Percentiles rank a stretch among this genome's conserved stretches.
phyloP scores from a whole-genome alignment of 2,888 invertebrate genomes.

The Deilephila porcellus region DNA sequence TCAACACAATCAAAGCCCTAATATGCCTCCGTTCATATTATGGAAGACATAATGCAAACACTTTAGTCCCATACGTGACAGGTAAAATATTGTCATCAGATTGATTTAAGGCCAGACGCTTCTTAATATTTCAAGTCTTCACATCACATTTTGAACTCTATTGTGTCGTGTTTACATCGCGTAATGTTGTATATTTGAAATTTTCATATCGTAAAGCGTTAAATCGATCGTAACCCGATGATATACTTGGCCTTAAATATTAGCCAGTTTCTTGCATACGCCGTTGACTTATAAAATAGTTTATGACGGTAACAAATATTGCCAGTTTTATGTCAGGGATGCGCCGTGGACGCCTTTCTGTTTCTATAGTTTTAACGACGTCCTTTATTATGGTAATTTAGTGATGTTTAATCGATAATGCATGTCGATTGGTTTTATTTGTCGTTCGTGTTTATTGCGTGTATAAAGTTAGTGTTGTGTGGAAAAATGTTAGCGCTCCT shows the following conservation, averaged over 20 bases:
- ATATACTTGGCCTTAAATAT: constrained; percentile 50
- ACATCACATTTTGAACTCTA: not conserved
- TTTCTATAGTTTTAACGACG: constrained; percentile 53
- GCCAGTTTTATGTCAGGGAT: constrained; percentile 61
- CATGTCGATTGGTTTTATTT: constrained; percentile 51
- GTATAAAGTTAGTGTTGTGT: constrained; percentile 33
- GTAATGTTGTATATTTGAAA: not conserved
- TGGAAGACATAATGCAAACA: not conserved
- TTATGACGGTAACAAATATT: constrained; percentile 69
- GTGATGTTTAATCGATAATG: constrained; percentile 53
- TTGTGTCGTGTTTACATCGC: not conserved
- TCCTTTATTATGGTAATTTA: constrained; percentile 53
- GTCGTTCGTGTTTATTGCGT: constrained; percentile 50
- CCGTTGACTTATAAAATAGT: constrained; percentile 60
- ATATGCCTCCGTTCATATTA: constrained; percentile 40
- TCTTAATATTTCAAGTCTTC: not conserved
- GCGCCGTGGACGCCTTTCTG: constrained; percentile 48
- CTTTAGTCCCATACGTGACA: constrained; percentile 40
- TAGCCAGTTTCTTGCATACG: constrained; percentile 45
- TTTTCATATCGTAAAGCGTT: constrained; percentile 42
- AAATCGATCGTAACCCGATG: constrained; percentile 56
- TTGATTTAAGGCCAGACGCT: constrained; percentile 39
- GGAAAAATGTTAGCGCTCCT: not conserved
- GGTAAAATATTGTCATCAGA: constrained; percentile 48
- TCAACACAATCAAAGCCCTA: constrained; percentile 55